Conservation (phyloP, 2,113 vertebrate genomes). For the Elanoides forficatus region DNA sequence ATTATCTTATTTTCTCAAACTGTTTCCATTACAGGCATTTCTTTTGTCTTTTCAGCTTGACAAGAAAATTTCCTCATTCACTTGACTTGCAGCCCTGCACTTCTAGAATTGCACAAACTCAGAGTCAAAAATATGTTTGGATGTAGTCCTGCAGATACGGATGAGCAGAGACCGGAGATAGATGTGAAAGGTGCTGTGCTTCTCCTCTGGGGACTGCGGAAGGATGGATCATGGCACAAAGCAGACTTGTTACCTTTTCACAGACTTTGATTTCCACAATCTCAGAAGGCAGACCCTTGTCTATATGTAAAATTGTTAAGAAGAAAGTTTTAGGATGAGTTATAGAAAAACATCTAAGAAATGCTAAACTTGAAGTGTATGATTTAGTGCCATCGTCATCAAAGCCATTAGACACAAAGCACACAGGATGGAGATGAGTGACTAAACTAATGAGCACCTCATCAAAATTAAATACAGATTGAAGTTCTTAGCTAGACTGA, state of each 20-base stretch:
- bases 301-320: not conserved
- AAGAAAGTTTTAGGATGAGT: not conserved
- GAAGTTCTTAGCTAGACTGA: not conserved
- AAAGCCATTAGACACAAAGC: not conserved
- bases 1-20: not conserved
- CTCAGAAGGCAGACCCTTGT: not conserved
- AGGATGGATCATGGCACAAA: not conserved
- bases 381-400: not conserved
- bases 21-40: not conserved
- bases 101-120: not conserved
- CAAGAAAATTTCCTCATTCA: not conserved
- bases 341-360: not conserved
- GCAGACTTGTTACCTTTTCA: not conserved
- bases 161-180: not conserved
- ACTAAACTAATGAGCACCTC: not conserved
- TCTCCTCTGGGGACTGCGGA: not conserved
- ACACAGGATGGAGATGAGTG: not conserved
- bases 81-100: not conserved
- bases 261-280: not conserved
- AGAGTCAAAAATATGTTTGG: not conserved
- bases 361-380: not conserved
- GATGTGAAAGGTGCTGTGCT: not conserved
- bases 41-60: not conserved
- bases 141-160: not conserved
- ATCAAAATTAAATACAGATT: not conserved